Conservation (phyloP, 2,797 vertebrate species). For the Etheostoma perlongum region DNA sequence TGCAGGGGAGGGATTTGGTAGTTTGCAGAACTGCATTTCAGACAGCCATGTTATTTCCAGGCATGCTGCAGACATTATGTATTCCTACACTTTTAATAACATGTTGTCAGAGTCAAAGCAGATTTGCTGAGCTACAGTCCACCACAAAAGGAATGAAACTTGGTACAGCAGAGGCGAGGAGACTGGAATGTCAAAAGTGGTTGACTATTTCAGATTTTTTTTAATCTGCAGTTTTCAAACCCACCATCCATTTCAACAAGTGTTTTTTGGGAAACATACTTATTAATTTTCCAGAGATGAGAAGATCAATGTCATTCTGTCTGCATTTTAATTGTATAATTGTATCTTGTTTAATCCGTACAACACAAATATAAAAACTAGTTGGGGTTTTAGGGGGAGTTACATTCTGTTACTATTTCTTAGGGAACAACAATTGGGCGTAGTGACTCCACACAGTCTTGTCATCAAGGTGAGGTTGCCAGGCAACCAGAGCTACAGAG, state of each 20-base stretch:
- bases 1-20: conserved; percentile 37
- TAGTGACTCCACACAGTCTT: conserved; percentile 7
- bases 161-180: not conserved
- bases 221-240: not conserved
- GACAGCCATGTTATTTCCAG: conserved; percentile 22
- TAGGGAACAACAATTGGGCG: not conserved
- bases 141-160: not conserved
- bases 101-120: conserved; percentile 14
- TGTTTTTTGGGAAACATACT: not conserved
- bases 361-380: not conserved
- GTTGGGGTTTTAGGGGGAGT: not conserved
- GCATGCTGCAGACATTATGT: conserved; percentile 22
- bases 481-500: conserved; percentile 2
- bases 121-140: conserved; percentile 6
- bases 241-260: not conserved
- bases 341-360: not conserved
- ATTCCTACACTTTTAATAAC: conserved; percentile 30
- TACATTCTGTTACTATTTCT: not conserved
- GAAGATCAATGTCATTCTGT: not conserved
- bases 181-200: not conserved
- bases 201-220: not conserved
- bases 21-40: conserved; percentile 26
- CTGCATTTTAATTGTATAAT: no score
- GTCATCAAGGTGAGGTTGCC: conserved; percentile 2
- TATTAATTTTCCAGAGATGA: conserved; percentile 1